These are phyloP conservation scores for Drosophila sechellia DNA, from an alignment of 1,140 invertebrate genomes.

Conservation along the genomic window DNA sequence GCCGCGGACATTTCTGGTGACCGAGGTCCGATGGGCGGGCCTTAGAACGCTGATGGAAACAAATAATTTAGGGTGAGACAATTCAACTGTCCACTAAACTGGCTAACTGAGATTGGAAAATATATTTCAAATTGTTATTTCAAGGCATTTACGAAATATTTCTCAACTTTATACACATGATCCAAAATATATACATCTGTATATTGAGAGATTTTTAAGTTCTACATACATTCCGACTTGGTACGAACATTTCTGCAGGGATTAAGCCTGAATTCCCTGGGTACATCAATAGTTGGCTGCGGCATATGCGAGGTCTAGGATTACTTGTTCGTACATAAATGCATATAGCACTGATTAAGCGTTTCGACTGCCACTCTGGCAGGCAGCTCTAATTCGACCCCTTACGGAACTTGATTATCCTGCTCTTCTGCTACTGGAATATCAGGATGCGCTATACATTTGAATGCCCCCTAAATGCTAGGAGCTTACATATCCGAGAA, in stretches of 20 bases:
- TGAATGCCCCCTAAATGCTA: conserved; percentile 51
- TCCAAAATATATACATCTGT: too few relatives aligned
- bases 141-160: background rate
- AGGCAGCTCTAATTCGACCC: conserved; percentile 24
- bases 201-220: too few relatives aligned
- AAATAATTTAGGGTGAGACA: conserved; percentile 5
- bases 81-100: conserved; percentile 3
- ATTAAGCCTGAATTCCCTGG: background rate
- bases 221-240: background rate
- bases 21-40: background rate
- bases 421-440: conserved; percentile 20
- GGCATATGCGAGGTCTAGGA: conserved; percentile 43
- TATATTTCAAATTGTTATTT: too few relatives aligned
- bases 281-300: background rate
- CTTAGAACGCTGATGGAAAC: background rate
- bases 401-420: conserved; percentile 3
- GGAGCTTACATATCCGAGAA: conserved; percentile 31
- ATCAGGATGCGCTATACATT: conserved; percentile 60
- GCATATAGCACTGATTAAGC: conserved; percentile 42
- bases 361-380: conserved; percentile 29
- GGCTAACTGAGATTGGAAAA: conserved; percentile 4
- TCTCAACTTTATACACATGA: too few relatives aligned
- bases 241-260: background rate
- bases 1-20: background rate
- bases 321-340: conserved; percentile 50